Conservation (phyloP, 2,797 vertebrate genomes). For the Brachymystax lenok region DNA sequence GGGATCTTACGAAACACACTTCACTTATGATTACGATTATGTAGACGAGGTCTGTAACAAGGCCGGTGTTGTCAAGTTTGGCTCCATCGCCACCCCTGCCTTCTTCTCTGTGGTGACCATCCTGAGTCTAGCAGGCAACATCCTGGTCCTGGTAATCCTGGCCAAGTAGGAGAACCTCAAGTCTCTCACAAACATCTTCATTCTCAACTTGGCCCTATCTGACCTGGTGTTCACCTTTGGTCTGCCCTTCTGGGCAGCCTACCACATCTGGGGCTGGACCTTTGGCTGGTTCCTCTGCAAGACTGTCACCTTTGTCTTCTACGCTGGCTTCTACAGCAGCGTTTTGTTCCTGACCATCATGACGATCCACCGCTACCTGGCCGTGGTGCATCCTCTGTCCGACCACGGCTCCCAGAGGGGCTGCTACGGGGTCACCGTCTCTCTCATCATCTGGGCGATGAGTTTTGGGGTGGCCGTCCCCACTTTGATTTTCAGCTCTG, state of each 20-base stretch:
- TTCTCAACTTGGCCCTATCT: conserved; percentile 88
- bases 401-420: conserved; percentile 60
- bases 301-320: conserved; percentile 80
- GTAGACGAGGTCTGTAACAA: conserved; percentile 73
- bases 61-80: conserved; percentile 53
- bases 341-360: conserved; percentile 86
- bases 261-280: conserved; percentile 79
- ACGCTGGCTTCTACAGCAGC: conserved; percentile 86
- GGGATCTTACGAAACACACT: not conserved
- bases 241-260: conserved; percentile 84
- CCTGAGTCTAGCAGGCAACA: conserved; percentile 86
- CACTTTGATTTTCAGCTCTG: conserved; percentile 69
- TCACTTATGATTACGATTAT: not conserved
- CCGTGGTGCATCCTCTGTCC: conserved; percentile 82
- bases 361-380: conserved; percentile 86
- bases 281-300: conserved; percentile 82
- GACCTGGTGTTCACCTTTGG: conserved; percentile 86
- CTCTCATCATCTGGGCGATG: conserved; percentile 72
- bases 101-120: conserved; percentile 78
- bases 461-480: conserved; percentile 79
- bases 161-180: conserved; percentile 82
- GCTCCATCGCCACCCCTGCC: conserved; percentile 61
- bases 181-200: conserved; percentile 87
- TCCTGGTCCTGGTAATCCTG: conserved; percentile 85
- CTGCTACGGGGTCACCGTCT: conserved; percentile 52